Evolutionary conservation across 2,113 vertebrate genomes (phyloP).

Genomic region (Mesocricetus auratus): DNA sequence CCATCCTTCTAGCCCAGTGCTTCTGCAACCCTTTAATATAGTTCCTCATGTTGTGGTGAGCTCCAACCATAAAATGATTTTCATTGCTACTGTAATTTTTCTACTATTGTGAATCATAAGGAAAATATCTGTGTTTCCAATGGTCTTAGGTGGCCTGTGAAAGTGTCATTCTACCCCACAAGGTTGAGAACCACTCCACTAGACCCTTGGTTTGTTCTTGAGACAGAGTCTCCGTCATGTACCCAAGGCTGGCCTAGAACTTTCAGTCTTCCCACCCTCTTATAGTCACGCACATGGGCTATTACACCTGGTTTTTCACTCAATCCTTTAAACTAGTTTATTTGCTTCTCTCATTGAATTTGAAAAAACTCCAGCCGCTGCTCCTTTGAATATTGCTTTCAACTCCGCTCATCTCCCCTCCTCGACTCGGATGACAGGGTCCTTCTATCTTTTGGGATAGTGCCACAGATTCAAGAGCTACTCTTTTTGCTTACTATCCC

Average conservation of each 20-base stretch:
- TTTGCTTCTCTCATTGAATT: background rate
- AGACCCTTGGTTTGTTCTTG: background rate
- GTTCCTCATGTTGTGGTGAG: background rate
- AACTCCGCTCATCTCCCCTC: no score
- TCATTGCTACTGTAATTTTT: background rate
- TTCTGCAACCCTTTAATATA: background rate
- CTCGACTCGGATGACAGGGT: background rate
- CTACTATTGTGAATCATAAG: background rate
- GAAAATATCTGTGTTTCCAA: background rate
- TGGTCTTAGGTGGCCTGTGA: background rate
- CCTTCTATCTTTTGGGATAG: accelerated
- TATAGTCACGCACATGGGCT: no score
- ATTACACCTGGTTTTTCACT: no score
- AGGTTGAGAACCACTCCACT: background rate
- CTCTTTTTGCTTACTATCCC: background rate
- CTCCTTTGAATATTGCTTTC: background rate
- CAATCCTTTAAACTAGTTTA: background rate
- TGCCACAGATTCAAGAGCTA: background rate
- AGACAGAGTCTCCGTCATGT: background rate
- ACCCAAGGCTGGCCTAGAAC: background rate
- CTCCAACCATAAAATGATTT: background rate
- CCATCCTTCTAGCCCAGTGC: background rate
- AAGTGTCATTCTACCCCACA: background rate
- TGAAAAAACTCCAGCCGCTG: background rate
- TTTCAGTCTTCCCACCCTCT: background rate